A percentile compares a stretch with the other conserved stretches of the same genome.
Conservation (phyloP, 2,113 vertebrate genomes). For the Euleptes europaea region DNA sequence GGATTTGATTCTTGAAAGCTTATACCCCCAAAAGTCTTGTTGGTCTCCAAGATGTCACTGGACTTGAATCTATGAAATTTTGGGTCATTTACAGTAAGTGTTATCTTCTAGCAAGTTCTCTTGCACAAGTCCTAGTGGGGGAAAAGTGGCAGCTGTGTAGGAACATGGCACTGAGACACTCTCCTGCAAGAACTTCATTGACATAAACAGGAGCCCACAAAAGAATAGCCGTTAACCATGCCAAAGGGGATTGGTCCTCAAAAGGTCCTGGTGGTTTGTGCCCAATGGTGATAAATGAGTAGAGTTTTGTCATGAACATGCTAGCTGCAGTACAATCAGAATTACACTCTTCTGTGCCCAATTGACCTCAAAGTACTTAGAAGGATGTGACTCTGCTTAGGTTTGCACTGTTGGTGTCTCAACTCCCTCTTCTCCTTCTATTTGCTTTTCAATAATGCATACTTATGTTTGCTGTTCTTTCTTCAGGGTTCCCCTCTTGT, state of each 20-base stretch:
- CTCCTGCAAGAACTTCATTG: background rate
- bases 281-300: background rate
- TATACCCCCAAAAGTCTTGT: too few species aligned
- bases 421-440: too few species aligned
- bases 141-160: background rate
- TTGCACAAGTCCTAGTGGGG: background rate
- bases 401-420: background rate
- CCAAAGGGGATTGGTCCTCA: background rate
- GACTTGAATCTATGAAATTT: too few species aligned
- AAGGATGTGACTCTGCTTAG: background rate
- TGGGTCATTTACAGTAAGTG: too few species aligned
- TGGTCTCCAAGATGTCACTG: too few species aligned
- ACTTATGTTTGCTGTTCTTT: slow-evolving; percentile 1
- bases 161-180: background rate
- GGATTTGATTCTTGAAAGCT: too few species aligned
- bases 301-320: background rate
- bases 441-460: background rate
- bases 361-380: too few species aligned
- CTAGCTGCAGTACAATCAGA: background rate
- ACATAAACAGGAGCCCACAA: background rate
- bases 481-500: background rate
- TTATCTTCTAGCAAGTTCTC: background rate
- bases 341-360: background rate
- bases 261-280: too few species aligned
- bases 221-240: background rate